These are phyloP conservation scores for Erithacus rubecula DNA, from an alignment of 2,797 vertebrate species.

Conservation along the genomic window DNA sequence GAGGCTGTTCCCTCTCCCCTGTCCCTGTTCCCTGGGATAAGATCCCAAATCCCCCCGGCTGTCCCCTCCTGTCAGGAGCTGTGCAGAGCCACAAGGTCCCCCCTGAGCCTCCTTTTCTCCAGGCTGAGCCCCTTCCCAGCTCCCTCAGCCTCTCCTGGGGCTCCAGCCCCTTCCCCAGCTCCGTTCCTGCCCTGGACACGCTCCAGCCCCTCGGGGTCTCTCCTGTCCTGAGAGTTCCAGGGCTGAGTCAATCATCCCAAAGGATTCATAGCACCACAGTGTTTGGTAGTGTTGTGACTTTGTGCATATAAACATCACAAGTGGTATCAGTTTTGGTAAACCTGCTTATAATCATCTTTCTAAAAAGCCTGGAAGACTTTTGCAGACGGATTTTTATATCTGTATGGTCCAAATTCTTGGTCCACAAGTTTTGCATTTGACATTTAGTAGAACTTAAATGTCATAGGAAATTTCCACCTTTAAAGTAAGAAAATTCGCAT, in stretches of 20 bases:
- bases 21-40: not conserved
- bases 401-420: not conserved
- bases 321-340: not conserved
- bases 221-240: not conserved
- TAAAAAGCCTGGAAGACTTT: not conserved
- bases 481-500: not conserved
- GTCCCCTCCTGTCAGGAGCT: not conserved
- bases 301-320: not conserved
- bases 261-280: not conserved
- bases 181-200: not conserved
- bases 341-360: not conserved
- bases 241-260: not conserved
- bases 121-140: not conserved
- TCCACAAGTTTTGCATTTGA: not conserved
- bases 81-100: not conserved
- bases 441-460: not conserved
- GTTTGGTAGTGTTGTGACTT: not conserved
- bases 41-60: not conserved
- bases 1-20: not conserved
- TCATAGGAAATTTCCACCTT: not conserved
- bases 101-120: not conserved
- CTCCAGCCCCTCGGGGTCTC: not conserved
- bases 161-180: not conserved
- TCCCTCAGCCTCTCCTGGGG: not conserved
- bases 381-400: not conserved